Conservation (phyloP, 2,797 vertebrate species). For the Sandelia bainsii region DNA sequence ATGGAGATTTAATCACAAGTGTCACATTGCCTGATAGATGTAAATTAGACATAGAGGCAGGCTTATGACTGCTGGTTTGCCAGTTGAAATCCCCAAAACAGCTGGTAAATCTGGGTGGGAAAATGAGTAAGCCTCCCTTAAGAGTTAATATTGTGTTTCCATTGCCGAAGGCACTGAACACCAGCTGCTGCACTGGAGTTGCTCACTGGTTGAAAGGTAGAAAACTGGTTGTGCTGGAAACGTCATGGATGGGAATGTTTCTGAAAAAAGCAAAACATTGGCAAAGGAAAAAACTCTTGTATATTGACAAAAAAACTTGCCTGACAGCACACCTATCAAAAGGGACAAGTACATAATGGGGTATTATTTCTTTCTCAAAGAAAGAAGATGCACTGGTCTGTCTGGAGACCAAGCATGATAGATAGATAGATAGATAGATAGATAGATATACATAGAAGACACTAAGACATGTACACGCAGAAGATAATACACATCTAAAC, state of each 20-base stretch:
- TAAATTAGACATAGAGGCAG: not conserved
- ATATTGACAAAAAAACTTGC: constrained; percentile 31
- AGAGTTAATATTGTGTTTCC: constrained; percentile 23
- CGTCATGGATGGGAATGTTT: not conserved
- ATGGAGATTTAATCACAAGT: constrained; percentile 3
- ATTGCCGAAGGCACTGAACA: constrained; percentile 26
- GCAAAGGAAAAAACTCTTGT: constrained; percentile 4
- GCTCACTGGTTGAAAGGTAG: constrained; percentile 14
- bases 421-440: not conserved
- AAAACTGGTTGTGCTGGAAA: constrained; percentile 13
- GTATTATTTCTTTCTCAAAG: constrained; percentile 24
- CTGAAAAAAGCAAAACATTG: not conserved
- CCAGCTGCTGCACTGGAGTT: constrained; percentile 34
- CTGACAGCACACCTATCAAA: constrained; percentile 24
- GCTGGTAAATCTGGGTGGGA: constrained; percentile 27
- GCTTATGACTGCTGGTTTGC: not conserved
- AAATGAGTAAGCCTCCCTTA: constrained; percentile 7
- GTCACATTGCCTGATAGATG: not conserved
- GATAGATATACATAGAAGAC: too few species aligned
- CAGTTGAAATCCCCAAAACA: constrained; percentile 20
- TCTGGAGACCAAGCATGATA: constrained; percentile 10
- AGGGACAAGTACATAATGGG: constrained; percentile 13
- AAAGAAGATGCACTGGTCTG: constrained; percentile 3
- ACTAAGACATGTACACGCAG: too few species aligned
- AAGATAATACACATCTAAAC: too few species aligned